Conservation (phyloP, 2,797 vertebrate genomes). For the Pangasius macronema region DNA sequence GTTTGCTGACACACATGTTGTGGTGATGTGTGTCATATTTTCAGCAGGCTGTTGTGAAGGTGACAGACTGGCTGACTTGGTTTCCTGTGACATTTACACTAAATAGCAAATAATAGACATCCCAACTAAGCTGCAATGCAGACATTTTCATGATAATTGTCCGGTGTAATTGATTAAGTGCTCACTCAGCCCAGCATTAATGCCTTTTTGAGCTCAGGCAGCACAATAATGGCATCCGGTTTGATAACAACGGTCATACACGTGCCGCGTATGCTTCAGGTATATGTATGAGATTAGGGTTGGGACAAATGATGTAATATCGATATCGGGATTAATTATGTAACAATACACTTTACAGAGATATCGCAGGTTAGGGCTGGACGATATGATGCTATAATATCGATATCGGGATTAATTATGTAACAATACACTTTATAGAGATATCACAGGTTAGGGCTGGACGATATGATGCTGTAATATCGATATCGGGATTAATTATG, state of each 20-base stretch:
- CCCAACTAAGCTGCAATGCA: background rate
- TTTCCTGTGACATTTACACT: conserved; percentile 31
- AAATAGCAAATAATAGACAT: background rate
- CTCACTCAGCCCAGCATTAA: background rate
- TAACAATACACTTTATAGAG: background rate
- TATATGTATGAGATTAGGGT: background rate
- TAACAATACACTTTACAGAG: background rate
- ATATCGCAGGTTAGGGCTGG: background rate
- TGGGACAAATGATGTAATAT: background rate
- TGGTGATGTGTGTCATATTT: background rate
- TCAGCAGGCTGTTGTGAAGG: conserved; percentile 13
- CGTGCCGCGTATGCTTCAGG: background rate
- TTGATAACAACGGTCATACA: background rate
- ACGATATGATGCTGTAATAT: background rate
- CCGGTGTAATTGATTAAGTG: background rate
- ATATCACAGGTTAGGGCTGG: background rate
- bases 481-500: no score
- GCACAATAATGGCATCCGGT: background rate
- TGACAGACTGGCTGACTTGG: background rate
- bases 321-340: background rate
- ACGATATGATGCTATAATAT: background rate
- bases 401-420: background rate
- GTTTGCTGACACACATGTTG: background rate
- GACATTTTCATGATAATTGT: background rate
- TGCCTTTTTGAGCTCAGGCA: background rate